Evolutionary conservation across 2,888 invertebrate genomes (phyloP), one percentile per base, ranked within the genome.

Genomic region (Oxystoma pomonae): DNA sequence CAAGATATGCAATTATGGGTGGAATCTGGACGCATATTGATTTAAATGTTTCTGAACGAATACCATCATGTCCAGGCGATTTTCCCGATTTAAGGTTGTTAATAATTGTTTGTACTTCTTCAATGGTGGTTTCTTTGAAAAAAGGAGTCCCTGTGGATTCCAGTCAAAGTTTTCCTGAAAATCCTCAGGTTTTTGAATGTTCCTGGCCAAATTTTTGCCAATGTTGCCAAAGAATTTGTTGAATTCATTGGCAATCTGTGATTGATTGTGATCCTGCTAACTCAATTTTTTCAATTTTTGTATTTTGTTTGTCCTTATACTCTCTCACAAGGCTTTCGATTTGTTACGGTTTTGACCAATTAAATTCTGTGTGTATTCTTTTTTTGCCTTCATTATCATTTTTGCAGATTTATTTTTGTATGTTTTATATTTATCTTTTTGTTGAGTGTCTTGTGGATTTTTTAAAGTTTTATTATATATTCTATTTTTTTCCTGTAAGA

Each of bases 351-450:
- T 17, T n/a, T n/a, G n/a, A n/a, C n/a, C n/a, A 7, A 57, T 57
- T 17, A 57, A 57, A 20, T 57, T 57, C 18, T 57, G 3, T 7
- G 57, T 19, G 9, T 57, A 57, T 57, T 57, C 7, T n/a, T 57
- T 19, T 57, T 57, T 57, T 7, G 20, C 18, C 3, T 12, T 57
- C 18, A 12, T 57, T 7, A 57, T 57, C 3, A 3, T 20, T 57
- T 57, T 57, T 17, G 18, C 5, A 5, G 7, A n/a, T 7, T 20
- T 20, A 5, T 17, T 3, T 17, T 57, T 57, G 20, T 7, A 20
- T 7, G n/a, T 57, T 7, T 7, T 3, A 57, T 57, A 57, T 57
- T 9, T 22, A 9, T 19, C n/a, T 57, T 57, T 57, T 12, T 12
- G 18, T 5, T 20, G 3, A 7, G 5, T 57, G 7, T 57, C 18